phyloP scores from a whole-genome alignment of 2,797 vertebrate genomes.

The Taeniopygia guttata region DNA sequence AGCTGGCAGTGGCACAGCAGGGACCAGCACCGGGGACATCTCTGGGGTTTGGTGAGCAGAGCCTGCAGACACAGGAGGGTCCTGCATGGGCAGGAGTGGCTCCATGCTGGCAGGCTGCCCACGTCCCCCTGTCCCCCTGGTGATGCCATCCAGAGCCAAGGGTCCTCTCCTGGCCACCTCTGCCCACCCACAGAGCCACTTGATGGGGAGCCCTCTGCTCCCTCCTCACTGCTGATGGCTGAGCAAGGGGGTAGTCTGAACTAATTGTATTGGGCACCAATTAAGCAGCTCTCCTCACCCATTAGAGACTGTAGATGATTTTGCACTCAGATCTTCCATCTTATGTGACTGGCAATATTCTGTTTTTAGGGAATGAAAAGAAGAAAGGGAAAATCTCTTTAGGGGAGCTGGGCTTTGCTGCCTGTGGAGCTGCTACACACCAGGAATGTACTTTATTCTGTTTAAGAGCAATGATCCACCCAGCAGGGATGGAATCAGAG shows the following conservation, averaged over 20 bases:
- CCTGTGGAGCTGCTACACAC: neutral
- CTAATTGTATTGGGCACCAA: neutral
- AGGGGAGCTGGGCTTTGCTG: neutral
- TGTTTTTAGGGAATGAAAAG: neutral
- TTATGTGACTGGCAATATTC: neutral
- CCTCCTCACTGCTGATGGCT: neutral
- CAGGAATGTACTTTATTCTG: neutral
- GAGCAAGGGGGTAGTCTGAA: neutral
- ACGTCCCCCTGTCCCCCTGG: neutral
- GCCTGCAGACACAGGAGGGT: neutral
- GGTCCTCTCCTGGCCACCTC: neutral
- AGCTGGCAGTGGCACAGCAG: neutral
- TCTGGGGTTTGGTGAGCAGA: neutral
- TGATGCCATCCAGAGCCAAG: rapidly evolving
- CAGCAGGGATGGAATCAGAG: neutral
- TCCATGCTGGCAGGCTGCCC: neutral
- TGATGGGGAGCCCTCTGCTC: neutral
- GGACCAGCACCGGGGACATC: neutral
- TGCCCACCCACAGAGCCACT: neutral
- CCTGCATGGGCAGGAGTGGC: rapidly evolving
- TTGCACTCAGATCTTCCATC: neutral
- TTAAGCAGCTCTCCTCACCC: neutral
- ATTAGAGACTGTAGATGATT: neutral
- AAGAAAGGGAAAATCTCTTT: constrained; percentile 21
- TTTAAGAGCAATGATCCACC: neutral